These are phyloP conservation scores for Rhagonycha fulva DNA, from an alignment of 2,888 invertebrate genomes.

Conservation along the genomic window DNA sequence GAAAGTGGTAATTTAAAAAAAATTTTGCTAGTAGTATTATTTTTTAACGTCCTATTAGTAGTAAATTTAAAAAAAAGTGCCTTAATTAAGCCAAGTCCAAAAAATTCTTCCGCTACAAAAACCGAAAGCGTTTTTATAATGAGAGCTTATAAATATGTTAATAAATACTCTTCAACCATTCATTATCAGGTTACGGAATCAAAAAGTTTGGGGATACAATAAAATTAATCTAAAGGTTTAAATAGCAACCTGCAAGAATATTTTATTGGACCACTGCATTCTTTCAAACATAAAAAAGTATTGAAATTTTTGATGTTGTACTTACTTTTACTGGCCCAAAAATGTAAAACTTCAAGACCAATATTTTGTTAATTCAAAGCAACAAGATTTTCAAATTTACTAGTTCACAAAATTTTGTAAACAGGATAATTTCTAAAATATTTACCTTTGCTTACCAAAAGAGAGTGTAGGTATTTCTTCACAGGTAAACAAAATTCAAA, in stretches of 20 bases:
- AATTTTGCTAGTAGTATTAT: background rate
- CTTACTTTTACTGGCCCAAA: slow-evolving; percentile 25
- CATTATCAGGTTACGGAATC: slow-evolving; percentile 21
- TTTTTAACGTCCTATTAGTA: background rate
- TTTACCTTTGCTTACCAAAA: background rate
- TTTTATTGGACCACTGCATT: slow-evolving; percentile 36
- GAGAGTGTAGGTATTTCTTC: background rate
- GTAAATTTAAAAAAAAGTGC: background rate
- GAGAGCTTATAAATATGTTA: background rate
- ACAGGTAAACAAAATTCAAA: background rate
- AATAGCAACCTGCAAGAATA: slow-evolving; percentile 16
- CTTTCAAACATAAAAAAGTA: slow-evolving; percentile 35
- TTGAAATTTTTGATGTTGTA: slow-evolving; percentile 36
- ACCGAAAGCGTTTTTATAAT: background rate
- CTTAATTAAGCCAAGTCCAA: background rate
- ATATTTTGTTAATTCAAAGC: background rate
- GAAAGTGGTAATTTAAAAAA: slow-evolving; percentile 46
- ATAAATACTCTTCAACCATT: slow-evolving; percentile 12
- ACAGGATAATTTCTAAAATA: background rate
- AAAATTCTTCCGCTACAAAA: background rate
- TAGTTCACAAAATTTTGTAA: background rate
- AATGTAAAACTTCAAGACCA: slow-evolving; percentile 16
- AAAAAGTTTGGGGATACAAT: slow-evolving; percentile 18
- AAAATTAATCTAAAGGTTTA: slow-evolving; percentile 11
- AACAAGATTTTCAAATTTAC: background rate